These are phyloP conservation scores for Aurelia coerulea DNA, from an alignment of 30 jellyfish, hydroid and myxozoan species.

Conservation along the genomic window DNA sequence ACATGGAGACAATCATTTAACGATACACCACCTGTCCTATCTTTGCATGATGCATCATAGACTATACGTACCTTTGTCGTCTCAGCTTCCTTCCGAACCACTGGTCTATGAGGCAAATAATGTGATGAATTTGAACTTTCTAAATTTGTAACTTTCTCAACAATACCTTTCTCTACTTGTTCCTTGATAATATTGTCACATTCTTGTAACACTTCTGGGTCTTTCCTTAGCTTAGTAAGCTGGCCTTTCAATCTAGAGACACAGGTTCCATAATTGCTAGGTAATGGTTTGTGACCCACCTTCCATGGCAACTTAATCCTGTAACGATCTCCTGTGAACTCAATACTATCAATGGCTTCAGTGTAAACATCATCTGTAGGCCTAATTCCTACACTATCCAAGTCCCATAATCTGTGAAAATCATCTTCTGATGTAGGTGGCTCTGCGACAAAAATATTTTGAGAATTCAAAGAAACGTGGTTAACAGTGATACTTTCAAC, in stretches of 20 bases:
- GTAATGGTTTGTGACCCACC: slow-evolving; percentile 11
- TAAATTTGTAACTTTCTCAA: neutral
- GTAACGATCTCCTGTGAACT: neutral
- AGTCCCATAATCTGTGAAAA: neutral
- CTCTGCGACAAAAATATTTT: neutral
- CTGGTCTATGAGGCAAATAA: neutral
- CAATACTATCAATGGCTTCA: neutral
- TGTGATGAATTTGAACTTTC: neutral
- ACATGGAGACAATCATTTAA: no score
- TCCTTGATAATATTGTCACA: slow-evolving; percentile 8
- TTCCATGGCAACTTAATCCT: slow-evolving; percentile 12
- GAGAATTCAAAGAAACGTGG: neutral
- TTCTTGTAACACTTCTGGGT: neutral
- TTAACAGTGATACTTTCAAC: neutral
- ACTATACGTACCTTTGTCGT: slow-evolving; percentile 37
- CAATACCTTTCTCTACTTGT: slow-evolving; percentile 1
- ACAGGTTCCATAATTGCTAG: neutral
- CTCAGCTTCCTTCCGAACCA: slow-evolving; percentile 36
- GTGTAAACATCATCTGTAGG: neutral
- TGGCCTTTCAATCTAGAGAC: neutral
- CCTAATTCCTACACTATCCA: neutral
- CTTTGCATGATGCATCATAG: slow-evolving; percentile 28
- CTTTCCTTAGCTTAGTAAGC: neutral
- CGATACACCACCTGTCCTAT: no score
- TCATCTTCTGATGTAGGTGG: no score